These are phyloP conservation scores for Trypoxylus dichotomus DNA, from an alignment of 1,140 invertebrate genomes.

Conservation along the genomic window DNA sequence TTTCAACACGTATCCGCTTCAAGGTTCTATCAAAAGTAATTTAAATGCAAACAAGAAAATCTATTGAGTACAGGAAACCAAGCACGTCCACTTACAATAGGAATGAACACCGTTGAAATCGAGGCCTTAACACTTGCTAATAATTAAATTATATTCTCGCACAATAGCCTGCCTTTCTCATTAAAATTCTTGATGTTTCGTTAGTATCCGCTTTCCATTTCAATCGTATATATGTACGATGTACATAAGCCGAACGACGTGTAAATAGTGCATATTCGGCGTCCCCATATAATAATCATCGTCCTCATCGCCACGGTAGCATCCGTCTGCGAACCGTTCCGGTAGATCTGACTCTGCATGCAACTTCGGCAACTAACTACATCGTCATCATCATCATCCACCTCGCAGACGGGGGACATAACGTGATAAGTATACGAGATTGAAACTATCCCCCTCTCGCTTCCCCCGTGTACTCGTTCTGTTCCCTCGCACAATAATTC, in stretches of 20 bases:
- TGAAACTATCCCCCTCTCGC: constrained; percentile 8
- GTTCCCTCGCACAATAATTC: constrained; percentile 27
- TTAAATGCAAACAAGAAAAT: too few species aligned
- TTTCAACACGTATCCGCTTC: too few species aligned
- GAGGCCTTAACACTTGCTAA: too few species aligned
- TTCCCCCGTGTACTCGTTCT: background rate
- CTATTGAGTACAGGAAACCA: too few species aligned
- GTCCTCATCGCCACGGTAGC: background rate
- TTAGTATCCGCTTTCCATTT: background rate
- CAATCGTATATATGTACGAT: background rate
- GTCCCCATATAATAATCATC: background rate
- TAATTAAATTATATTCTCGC: too few species aligned
- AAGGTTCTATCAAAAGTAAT: too few species aligned
- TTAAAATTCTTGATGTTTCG: background rate
- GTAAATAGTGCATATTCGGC: background rate
- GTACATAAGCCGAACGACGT: too few species aligned
- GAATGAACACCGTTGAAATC: too few species aligned
- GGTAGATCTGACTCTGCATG: background rate
- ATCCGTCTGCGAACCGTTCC: background rate
- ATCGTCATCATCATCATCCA: background rate
- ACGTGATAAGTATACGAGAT: constrained; percentile 28
- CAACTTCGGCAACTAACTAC: background rate
- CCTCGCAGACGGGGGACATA: background rate
- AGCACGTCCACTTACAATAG: too few species aligned
- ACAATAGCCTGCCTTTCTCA: background rate